Percentiles rank a stretch among this genome's conserved stretches.
These are phyloP conservation scores for Tragelaphus imberbis DNA, from an alignment of 2,113 vertebrate species.

Conservation along the genomic window DNA sequence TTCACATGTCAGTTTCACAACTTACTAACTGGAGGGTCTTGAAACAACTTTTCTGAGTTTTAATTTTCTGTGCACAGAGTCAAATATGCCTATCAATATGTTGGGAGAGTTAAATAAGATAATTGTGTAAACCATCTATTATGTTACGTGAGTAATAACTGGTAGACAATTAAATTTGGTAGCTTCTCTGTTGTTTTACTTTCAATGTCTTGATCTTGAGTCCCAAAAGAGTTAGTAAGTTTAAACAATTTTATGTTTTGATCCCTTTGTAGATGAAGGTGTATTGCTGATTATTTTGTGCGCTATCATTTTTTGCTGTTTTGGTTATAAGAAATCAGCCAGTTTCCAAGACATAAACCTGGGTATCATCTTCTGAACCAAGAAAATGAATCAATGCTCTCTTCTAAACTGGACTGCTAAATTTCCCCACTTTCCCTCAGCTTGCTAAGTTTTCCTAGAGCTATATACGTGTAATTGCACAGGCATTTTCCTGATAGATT, in stretches of 20 bases:
- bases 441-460: not conserved
- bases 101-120: not conserved
- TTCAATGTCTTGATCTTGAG: not conserved
- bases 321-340: not conserved
- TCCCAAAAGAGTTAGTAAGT: not conserved
- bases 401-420: not conserved
- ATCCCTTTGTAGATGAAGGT: not conserved
- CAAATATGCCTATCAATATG: not conserved
- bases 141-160: not conserved
- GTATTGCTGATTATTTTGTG: not conserved
- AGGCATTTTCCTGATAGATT: not conserved
- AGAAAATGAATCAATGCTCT: not conserved
- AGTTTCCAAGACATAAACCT: not conserved
- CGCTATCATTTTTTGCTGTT: not conserved
- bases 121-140: not conserved
- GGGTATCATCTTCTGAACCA: not conserved
- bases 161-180: not conserved
- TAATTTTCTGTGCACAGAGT: not conserved
- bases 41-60: not conserved
- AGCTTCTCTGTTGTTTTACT: not conserved
- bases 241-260: not conserved
- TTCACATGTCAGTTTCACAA: not conserved
- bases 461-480: not conserved
- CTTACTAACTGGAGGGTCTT: not conserved
- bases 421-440: not conserved